A percentile compares a stretch with the other conserved stretches of the same genome.
These are phyloP conservation scores for Lacerta bilineata DNA, from an alignment of 2,797 vertebrate genomes.

Conservation along the genomic window DNA sequence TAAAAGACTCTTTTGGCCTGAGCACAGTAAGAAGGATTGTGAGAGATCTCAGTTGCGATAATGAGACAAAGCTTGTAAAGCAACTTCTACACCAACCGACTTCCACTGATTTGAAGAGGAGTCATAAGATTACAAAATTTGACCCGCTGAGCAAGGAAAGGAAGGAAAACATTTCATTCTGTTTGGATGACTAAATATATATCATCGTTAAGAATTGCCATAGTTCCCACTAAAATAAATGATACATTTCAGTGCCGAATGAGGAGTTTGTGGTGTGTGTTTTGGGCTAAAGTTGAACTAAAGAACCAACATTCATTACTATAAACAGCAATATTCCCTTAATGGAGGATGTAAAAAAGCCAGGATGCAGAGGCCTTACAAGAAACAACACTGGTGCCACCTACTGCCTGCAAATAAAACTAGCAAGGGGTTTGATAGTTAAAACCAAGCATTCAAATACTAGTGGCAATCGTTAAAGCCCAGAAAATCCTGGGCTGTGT, in stretches of 20 bases:
- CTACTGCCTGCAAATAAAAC: conserved; percentile 27
- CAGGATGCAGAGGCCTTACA: not conserved
- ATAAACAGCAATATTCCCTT: not conserved
- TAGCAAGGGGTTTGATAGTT: not conserved
- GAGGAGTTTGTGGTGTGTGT: not conserved
- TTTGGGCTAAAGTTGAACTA: not conserved
- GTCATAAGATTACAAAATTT: conserved; percentile 15
- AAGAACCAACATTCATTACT: not conserved
- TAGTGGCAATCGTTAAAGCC: too few relatives aligned
- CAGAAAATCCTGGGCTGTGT: not conserved
- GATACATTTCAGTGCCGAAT: conserved; percentile 5
- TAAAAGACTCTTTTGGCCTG: not conserved
- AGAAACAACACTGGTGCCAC: conserved; percentile 37
- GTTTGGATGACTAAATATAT: not conserved
- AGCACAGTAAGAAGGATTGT: not conserved
- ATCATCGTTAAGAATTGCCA: not conserved
- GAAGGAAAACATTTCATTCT: not conserved
- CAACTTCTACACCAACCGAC: not conserved
- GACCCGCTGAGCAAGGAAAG: not conserved
- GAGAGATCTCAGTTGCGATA: not conserved
- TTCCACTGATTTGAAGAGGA: too few relatives aligned
- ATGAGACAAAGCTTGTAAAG: not conserved
- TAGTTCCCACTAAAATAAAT: not conserved
- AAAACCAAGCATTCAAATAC: not conserved
- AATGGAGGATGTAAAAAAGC: not conserved